Percentiles rank a stretch among this genome's conserved stretches.
These are phyloP conservation scores for Novumbra hubbsi DNA, from an alignment of 2,797 vertebrate species.

Conservation along the genomic window DNA sequence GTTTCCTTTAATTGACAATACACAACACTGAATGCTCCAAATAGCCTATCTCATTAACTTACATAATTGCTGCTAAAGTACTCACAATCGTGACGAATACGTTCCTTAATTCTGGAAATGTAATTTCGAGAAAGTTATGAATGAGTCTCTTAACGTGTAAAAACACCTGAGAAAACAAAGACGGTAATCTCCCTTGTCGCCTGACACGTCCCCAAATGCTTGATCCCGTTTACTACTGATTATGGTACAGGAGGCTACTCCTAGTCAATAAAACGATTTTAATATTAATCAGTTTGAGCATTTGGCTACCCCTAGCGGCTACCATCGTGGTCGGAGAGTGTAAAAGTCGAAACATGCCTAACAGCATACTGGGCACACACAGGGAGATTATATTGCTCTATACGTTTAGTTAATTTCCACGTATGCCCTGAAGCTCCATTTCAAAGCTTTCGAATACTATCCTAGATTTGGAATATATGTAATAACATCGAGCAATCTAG, in stretches of 20 bases:
- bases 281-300: background rate
- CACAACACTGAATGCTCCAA: background rate
- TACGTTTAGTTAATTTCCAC: background rate
- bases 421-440: background rate
- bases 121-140: background rate
- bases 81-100: background rate
- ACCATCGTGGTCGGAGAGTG: background rate
- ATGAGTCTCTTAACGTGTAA: background rate
- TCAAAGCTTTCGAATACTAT: background rate
- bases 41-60: background rate
- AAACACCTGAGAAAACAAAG: background rate
- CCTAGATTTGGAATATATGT: background rate
- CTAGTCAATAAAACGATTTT: background rate
- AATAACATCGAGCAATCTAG: background rate
- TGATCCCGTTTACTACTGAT: background rate
- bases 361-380: background rate
- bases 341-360: background rate
- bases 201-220: background rate
- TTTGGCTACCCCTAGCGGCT: background rate
- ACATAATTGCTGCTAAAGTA: background rate
- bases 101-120: background rate
- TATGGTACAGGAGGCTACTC: background rate
- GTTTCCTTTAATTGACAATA: background rate
- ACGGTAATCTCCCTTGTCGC: background rate
- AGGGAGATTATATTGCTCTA: background rate